Evolutionary conservation across 2,888 invertebrate species (phyloP).

Genomic region (Galeruca laticollis): DNA sequence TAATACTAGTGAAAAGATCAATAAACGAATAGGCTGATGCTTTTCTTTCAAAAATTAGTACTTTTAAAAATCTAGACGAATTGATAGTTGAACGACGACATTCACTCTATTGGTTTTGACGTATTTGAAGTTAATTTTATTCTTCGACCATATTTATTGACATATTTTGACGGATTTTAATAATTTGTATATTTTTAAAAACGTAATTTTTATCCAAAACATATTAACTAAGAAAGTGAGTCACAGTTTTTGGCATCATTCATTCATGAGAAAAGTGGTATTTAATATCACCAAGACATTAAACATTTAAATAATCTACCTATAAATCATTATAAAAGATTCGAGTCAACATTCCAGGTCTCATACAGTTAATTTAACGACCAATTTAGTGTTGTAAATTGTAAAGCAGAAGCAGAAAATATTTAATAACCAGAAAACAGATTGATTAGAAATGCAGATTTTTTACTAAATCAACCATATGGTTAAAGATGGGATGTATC

Average conservation of each 20-base stretch:
- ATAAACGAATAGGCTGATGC: too few relatives aligned
- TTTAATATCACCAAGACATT: too few relatives aligned
- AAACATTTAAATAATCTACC: too few relatives aligned
- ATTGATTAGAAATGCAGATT: neutral
- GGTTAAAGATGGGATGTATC: neutral
- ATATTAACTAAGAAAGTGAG: neutral
- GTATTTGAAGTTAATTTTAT: neutral
- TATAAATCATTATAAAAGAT: too few relatives aligned
- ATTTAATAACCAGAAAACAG: too few relatives aligned
- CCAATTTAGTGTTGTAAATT: neutral
- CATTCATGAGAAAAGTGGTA: too few relatives aligned
- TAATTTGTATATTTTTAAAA: neutral
- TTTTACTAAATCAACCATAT: neutral
- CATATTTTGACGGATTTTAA: neutral
- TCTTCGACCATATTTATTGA: neutral
- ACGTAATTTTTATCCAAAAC: neutral
- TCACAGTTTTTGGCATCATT: too few relatives aligned
- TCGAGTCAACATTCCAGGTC: neutral
- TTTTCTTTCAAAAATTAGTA: too few relatives aligned
- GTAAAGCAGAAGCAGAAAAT: too few relatives aligned
- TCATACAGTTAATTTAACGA: neutral
- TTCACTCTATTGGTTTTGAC: neutral
- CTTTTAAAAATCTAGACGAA: too few relatives aligned
- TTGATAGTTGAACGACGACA: neutral
- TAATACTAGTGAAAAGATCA: too few relatives aligned